phyloP scores from a whole-genome alignment of 2,888 invertebrate genomes.

The Diarsia rubi region DNA sequence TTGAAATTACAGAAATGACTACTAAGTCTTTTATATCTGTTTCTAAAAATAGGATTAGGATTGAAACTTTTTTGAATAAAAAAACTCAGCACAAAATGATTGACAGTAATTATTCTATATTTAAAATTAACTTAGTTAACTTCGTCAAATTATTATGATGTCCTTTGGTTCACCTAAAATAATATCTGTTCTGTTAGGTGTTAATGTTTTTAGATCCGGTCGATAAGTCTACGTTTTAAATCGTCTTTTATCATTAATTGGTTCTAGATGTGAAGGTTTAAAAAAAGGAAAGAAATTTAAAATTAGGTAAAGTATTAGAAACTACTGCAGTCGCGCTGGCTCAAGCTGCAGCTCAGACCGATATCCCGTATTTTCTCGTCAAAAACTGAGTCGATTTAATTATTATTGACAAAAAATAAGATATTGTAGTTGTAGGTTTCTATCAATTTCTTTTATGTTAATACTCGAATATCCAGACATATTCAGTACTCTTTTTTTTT shows the following conservation, averaged over 20 bases:
- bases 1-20: not conserved
- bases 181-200: not conserved
- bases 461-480: too few relatives aligned
- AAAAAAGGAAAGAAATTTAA: too few relatives aligned
- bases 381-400: too few relatives aligned
- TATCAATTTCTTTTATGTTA: too few relatives aligned
- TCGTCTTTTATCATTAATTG: not conserved
- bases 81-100: slow-evolving; percentile 16
- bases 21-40: not conserved
- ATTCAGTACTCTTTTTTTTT: too few relatives aligned
- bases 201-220: not conserved
- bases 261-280: not conserved
- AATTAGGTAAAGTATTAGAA: too few relatives aligned
- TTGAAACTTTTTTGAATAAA: slow-evolving; percentile 8
- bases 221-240: not conserved
- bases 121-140: not conserved
- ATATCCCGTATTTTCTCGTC: too few relatives aligned
- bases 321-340: too few relatives aligned
- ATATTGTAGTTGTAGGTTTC: too few relatives aligned
- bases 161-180: not conserved
- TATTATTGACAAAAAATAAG: too few relatives aligned
- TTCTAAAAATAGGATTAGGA: slow-evolving; percentile 1
- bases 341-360: too few relatives aligned
- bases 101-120: not conserved
- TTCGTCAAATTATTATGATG: not conserved